Evolutionary conservation across 2,888 invertebrate species (phyloP), one percentile per base, ranked within the genome.

Genomic region (Stenoptilia bipunctidactyla): DNA sequence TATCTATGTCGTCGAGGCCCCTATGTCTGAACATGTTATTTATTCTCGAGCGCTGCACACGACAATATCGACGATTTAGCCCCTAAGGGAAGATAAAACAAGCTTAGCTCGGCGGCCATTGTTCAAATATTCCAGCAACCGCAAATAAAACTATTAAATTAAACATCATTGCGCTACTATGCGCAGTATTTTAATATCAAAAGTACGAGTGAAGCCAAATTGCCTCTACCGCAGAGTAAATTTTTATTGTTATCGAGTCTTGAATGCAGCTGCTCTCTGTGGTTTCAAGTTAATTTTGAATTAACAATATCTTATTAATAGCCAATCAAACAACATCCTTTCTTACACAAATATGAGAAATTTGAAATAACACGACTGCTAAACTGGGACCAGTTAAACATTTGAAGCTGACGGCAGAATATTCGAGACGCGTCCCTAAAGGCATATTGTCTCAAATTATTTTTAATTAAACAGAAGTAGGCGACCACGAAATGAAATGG

Each of bases 401-500:
- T 20, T 20, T 20, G 20, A 20, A 20, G 3, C 8, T 20, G 20
- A 20, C 20, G 3, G 20, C 20, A 20, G 30, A 30, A 12, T 72
- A 79, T 75, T 71, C 73, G 56, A 50, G 57, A 46, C 61, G 58
- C 71, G 64, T 65, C 61, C 30, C n/a, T 30, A 3, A 10, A 30
- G 30, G 30, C 4, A 30, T 73, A 74, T 77, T 74, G 77, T 73
- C 77, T 67, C 61, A 71, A 72, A 77, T 79, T 74, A 77, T 76
- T 77, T 77, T 76, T 77, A 77, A 77, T 77, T 77, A 73, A 68
- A 64, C 68, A 72, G 70, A 72, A 69, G 71, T 71, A 67, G 67
- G 58, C 63, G 63, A 68, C 30, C 30, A 12, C 30, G 69, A 66
- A 69, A 71, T 67, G 67, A 61, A 66, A 66, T 58, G 69, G 65